A percentile compares a stretch with the other conserved stretches of the same genome.
Conservation (phyloP, 2,888 invertebrate species). For the Nasonovia ribisnigri region DNA sequence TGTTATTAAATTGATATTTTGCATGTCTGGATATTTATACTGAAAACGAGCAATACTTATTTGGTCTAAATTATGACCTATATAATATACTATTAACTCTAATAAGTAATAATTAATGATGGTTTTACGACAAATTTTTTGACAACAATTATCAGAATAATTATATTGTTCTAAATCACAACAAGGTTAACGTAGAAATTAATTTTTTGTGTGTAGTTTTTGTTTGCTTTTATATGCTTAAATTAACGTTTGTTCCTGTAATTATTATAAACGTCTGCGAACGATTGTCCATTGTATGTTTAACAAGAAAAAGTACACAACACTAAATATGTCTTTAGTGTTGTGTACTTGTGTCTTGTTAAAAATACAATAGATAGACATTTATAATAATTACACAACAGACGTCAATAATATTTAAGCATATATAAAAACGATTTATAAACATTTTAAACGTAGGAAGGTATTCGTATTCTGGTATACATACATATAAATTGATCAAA, state of each 20-base stretch:
- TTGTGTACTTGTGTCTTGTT: not conserved
- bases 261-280: not conserved
- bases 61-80: not conserved
- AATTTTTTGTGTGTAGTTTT: too few species aligned
- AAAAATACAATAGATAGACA: not conserved
- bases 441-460: not conserved
- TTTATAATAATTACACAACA: conserved; percentile 4
- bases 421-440: not conserved
- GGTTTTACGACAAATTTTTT: not conserved
- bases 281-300: not conserved
- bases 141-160: not conserved
- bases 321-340: not conserved
- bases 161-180: not conserved
- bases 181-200: not conserved
- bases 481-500: not conserved
- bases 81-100: not conserved
- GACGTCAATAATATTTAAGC: not conserved
- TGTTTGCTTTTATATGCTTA: not conserved
- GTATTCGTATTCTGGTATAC: too few species aligned
- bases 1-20: not conserved
- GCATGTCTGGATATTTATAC: not conserved
- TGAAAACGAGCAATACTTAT: not conserved
- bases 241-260: not conserved
- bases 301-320: not conserved
- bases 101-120: not conserved